Evolutionary conservation across 1,140 invertebrate genomes (phyloP), one percentile per base, ranked within the genome.

Genomic region (Saxidomus purpurata): DNA sequence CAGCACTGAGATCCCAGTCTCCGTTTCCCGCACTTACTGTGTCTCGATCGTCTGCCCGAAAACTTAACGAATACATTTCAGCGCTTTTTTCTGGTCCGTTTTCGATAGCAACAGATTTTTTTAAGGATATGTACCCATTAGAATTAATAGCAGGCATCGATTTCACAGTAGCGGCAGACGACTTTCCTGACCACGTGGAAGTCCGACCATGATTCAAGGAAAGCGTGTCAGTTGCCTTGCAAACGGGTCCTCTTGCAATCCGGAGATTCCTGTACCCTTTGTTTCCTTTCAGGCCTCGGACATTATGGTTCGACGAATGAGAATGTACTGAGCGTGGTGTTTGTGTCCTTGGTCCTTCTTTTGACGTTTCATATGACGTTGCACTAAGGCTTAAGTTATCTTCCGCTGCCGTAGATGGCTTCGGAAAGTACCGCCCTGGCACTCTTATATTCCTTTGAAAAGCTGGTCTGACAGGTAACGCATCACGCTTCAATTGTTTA

Each of bases 361-460:
- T 59, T 25, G 71, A 19, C 28, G 3, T 40, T 2, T 87, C 85
- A 3, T 19, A 34, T n/a, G 43, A 49, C 11, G 85, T 47, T 0
- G 28, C 4, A 47, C 55, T 80, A 15, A 80, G 52, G 80, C 25
- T 49, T 19, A 87, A 31, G 22, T 61, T 28, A 0, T 87, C 85
- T 15, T 49, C 49, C 15, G 15, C 22, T 17, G 40, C 28, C 36
- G 63, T 25, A 3, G 63, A 67, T 2, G 74, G 74, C 34, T 87
- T 87, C 0, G 85, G 55, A 63, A 87, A 87, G 55, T 87, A 87
- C 34, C 85, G 17, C 6, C 85, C 85, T 13, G 85, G 85, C 6
- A 87, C 76, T 13, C 85, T 52, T 22, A 80, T 28, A 38, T 59
- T 59, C 25, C 85, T 34, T 36, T 87, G 85, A 80, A 87, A 77